phyloP scores from a whole-genome alignment of 2,113 vertebrate species.

The Chlorodrepanis virens region DNA sequence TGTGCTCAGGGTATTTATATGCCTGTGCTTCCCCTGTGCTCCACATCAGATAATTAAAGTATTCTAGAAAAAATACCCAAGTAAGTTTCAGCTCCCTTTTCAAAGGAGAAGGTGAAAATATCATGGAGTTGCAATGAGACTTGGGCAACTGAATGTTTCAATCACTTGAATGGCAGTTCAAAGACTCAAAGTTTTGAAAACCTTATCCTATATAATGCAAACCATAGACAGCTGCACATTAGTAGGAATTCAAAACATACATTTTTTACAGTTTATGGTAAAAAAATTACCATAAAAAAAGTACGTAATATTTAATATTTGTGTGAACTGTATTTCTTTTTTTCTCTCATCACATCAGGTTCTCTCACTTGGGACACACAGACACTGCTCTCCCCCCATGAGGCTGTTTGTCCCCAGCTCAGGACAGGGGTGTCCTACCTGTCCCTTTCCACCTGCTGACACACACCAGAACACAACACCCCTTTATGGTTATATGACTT shows the following conservation, averaged over 20 bases:
- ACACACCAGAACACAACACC: not conserved
- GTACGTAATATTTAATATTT: not conserved
- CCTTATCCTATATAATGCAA: not conserved
- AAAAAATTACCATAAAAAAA: not conserved
- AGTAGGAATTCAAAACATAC: not conserved
- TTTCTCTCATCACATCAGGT: not conserved
- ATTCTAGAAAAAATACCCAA: not conserved
- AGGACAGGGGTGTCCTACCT: not conserved
- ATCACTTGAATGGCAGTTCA: not conserved
- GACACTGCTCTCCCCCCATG: fast-evolving
- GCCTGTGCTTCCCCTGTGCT: not conserved
- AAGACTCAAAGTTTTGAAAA: not conserved
- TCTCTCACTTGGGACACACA: not conserved
- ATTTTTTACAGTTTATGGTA: not conserved
- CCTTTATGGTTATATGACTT: not conserved
- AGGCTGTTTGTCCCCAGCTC: not conserved
- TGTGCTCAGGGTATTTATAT: no score
- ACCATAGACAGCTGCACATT: not conserved
- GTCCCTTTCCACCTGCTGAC: not conserved
- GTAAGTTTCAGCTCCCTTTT: not conserved
- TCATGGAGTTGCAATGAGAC: not conserved
- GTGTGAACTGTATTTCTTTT: not conserved
- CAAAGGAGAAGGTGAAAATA: not conserved
- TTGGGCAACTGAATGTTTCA: not conserved
- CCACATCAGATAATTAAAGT: fast-evolving